Percentiles rank a stretch among this genome's conserved stretches.
Conservation (phyloP, 2,888 invertebrate genomes). For the Drosophila rellima region DNA sequence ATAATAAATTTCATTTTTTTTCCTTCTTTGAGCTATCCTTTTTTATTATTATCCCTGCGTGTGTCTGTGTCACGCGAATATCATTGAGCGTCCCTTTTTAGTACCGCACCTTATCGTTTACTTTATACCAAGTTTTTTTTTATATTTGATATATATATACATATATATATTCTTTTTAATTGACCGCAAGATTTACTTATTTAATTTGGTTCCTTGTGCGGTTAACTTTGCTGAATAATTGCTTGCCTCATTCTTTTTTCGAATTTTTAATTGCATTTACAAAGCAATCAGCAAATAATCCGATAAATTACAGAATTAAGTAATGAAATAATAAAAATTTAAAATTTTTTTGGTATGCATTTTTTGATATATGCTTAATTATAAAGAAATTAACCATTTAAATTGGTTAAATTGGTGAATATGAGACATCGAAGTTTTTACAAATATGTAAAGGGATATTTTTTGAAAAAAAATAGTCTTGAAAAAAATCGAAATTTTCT, state of each 20-base stretch:
- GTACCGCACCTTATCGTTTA: slow-evolving; percentile 52
- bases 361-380: neutral
- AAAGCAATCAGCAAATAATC: neutral
- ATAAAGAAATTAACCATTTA: no score
- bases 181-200: slow-evolving; percentile 59
- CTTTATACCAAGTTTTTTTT: slow-evolving; percentile 24
- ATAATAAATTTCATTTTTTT: slow-evolving; percentile 24
- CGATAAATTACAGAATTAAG: neutral
- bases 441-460: no score
- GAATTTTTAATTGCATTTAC: neutral
- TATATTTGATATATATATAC: slow-evolving; percentile 18
- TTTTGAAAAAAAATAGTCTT: no score
- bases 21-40: slow-evolving; percentile 7
- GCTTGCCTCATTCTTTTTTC: neutral
- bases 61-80: slow-evolving; percentile 17
- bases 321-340: no score
- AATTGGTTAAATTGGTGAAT: no score
- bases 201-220: slow-evolving; percentile 48
- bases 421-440: no score
- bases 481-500: no score
- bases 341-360: no score
- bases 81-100: slow-evolving; percentile 27
- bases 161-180: slow-evolving; percentile 15
- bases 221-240: slow-evolving; percentile 16
- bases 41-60: slow-evolving; percentile 37